Evolutionary conservation across 2,888 invertebrate species (phyloP).

Genomic region (Ormyrus thymus): DNA sequence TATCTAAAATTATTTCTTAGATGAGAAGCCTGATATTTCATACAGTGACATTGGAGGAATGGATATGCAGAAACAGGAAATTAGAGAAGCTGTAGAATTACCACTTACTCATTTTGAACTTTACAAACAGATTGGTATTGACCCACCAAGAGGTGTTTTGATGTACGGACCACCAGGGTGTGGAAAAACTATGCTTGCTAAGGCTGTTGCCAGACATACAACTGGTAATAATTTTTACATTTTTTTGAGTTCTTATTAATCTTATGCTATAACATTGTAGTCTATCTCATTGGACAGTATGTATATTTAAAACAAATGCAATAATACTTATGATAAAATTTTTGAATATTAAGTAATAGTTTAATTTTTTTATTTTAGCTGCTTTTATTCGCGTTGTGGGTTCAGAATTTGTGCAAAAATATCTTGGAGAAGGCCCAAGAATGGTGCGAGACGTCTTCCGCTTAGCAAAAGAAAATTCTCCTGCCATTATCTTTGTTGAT

Average conservation of each 20-base stretch:
- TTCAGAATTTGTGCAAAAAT: conserved; percentile 99
- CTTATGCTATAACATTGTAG: not conserved
- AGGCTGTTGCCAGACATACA: conserved; percentile 98
- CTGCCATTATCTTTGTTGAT: conserved; percentile 99
- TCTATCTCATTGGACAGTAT: too few relatives aligned
- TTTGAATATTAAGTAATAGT: not conserved
- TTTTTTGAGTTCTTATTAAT: conserved; percentile 3
- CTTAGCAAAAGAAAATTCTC: conserved; percentile 98
- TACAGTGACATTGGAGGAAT: conserved; percentile 99
- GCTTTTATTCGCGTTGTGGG: conserved; percentile 99
- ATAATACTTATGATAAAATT: too few relatives aligned
- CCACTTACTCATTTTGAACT: conserved; percentile 98
- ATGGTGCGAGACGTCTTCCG: conserved; percentile 99
- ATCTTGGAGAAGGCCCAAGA: conserved; percentile 98
- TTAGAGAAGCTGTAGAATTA: conserved; percentile 97
- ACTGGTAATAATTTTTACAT: conserved; percentile 80
- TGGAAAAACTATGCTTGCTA: conserved; percentile 99
- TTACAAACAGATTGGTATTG: conserved; percentile 99
- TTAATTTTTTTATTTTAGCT: conserved; percentile 77
- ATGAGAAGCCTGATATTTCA: conserved; percentile 98
- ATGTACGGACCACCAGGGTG: conserved; percentile 99
- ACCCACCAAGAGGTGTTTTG: conserved; percentile 97
- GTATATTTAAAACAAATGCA: too few relatives aligned
- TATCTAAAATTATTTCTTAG: conserved; percentile 74
- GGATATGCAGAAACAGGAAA: conserved; percentile 99